These are phyloP conservation scores for Electrophaes corylata DNA, from an alignment of 2,888 invertebrate species.

Conservation along the genomic window DNA sequence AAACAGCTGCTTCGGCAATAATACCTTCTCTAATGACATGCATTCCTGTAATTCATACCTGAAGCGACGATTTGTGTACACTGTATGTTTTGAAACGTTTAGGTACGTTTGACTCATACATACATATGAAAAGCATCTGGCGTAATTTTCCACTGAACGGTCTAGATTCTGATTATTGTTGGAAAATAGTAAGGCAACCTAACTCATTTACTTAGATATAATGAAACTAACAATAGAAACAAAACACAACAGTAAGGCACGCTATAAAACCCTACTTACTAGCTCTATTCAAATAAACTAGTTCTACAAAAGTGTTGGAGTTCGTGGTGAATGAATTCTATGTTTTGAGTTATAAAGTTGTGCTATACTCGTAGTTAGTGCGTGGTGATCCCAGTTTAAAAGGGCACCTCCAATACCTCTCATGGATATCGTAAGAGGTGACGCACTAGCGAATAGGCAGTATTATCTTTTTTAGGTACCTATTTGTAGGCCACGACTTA, in stretches of 20 bases:
- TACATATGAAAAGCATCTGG: constrained; percentile 12
- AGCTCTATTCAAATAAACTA: background rate
- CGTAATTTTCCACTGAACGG: constrained; percentile 14
- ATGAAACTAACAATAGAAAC: constrained; percentile 5
- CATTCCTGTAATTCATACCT: constrained; percentile 34
- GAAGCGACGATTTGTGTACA: constrained; percentile 20
- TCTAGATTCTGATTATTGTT: constrained; percentile 8
- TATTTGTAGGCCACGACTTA: too few species aligned
- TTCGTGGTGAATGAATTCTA: background rate
- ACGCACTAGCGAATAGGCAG: too few species aligned
- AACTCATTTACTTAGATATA: background rate
- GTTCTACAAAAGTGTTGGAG: background rate
- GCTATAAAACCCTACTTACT: too few species aligned
- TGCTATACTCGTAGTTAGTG: too few species aligned
- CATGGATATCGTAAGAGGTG: too few species aligned
- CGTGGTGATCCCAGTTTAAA: too few species aligned
- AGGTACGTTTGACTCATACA: constrained; percentile 6
- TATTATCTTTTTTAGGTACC: too few species aligned
- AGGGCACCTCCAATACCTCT: too few species aligned
- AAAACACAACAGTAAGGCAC: too few species aligned
- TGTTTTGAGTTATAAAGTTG: too few species aligned
- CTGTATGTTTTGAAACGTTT: constrained; percentile 12
- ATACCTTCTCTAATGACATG: constrained; percentile 37
- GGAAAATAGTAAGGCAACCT: constrained; percentile 13
- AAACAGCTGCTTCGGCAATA: constrained; percentile 36